These are phyloP conservation scores for Linurgus olivaceus DNA, from an alignment of 2,797 vertebrate species.

Conservation along the genomic window DNA sequence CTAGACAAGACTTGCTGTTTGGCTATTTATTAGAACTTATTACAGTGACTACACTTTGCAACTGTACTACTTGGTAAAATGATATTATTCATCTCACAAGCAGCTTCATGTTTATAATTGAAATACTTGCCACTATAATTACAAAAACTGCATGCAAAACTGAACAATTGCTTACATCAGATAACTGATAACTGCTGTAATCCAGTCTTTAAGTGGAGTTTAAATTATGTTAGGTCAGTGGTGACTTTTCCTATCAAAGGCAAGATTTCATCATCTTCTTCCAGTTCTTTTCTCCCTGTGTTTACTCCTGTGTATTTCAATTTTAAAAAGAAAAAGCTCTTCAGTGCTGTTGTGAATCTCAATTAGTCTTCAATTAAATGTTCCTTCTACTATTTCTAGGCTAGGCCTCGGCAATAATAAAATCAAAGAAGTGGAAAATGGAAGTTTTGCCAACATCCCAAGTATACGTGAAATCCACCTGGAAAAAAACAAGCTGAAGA, in stretches of 20 bases:
- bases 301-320: neutral
- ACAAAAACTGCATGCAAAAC: neutral
- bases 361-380: neutral
- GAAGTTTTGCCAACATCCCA: constrained; percentile 86
- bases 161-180: neutral
- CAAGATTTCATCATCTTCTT: neutral
- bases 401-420: constrained; percentile 91
- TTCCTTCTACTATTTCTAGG: constrained; percentile 74
- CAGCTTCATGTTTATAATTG: neutral
- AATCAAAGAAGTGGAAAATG: constrained; percentile 94
- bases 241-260: neutral
- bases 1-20: neutral
- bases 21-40: neutral
- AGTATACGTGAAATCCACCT: constrained; percentile 89
- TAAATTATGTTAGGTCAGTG: neutral
- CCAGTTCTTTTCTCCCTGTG: neutral
- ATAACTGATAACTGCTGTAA: neutral
- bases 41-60: neutral
- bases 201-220: neutral
- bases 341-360: neutral
- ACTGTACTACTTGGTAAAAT: neutral
- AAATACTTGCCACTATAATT: neutral
- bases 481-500: constrained; percentile 93
- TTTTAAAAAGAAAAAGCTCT: neutral
- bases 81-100: neutral